Conservation (phyloP, 2,113 vertebrate genomes). For the Damaliscus lunatus region DNA sequence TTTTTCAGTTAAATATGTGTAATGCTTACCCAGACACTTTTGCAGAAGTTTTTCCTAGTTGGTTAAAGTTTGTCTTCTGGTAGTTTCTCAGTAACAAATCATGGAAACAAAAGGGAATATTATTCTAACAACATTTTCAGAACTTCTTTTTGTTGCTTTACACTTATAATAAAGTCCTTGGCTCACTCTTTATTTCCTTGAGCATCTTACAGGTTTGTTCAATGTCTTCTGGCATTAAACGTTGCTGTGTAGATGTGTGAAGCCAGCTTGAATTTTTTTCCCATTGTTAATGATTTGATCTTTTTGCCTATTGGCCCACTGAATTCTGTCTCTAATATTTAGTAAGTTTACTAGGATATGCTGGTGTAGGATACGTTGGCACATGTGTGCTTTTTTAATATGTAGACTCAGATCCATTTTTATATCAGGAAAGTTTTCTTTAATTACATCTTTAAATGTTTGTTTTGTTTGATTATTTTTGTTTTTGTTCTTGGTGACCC, state of each 20-base stretch:
- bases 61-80: not conserved
- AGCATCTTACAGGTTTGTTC: not conserved
- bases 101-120: not conserved
- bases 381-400: not conserved
- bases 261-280: not conserved
- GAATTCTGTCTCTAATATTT: not conserved
- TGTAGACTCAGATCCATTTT: not conserved
- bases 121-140: conserved; percentile 21
- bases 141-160: conserved; percentile 6
- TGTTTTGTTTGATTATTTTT: conserved; percentile 2
- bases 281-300: not conserved
- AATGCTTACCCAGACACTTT: not conserved
- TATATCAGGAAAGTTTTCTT: conserved; percentile 10
- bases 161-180: not conserved
- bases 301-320: not conserved
- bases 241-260: not conserved
- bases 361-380: not conserved
- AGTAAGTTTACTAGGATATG: not conserved
- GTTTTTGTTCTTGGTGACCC: not conserved
- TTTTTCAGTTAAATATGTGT: not conserved
- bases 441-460: conserved; percentile 6
- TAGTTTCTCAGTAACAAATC: not conserved
- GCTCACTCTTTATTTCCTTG: not conserved
- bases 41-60: not conserved
- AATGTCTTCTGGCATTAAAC: not conserved